These are phyloP conservation scores for Drosophila rhopaloa DNA, from an alignment of 1,140 invertebrate species.

Conservation along the genomic window DNA sequence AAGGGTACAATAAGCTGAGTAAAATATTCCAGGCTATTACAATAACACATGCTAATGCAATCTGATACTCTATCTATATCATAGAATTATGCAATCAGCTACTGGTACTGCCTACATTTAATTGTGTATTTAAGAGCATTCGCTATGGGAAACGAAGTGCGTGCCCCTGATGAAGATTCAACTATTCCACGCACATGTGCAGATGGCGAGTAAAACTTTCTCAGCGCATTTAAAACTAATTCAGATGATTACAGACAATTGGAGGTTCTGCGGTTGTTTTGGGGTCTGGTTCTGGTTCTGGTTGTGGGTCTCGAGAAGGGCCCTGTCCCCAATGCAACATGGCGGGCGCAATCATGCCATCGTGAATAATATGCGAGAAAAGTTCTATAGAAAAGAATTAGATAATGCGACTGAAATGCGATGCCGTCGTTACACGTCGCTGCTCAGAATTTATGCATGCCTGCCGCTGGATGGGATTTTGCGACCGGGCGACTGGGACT, in stretches of 20 bases:
- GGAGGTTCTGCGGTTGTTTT: constrained; percentile 21
- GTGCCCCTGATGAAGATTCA: constrained; percentile 37
- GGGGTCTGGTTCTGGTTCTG: constrained; percentile 1
- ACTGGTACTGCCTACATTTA: constrained; percentile 43
- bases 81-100: constrained; percentile 28
- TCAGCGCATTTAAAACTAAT: constrained; percentile 72
- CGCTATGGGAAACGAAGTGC: constrained; percentile 52
- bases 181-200: constrained; percentile 45
- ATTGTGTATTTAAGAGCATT: constrained; percentile 47
- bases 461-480: constrained; percentile 43
- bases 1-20: not conserved
- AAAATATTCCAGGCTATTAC: not conserved
- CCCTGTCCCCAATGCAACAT: constrained; percentile 36
- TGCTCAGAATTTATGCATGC: constrained; percentile 76
- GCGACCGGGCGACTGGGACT: not conserved
- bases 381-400: constrained; percentile 62
- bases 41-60: constrained; percentile 3
- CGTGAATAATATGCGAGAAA: constrained; percentile 51
- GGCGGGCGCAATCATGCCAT: constrained; percentile 54
- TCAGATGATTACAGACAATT: constrained; percentile 65
- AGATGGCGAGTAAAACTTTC: constrained; percentile 41
- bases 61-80: constrained; percentile 18
- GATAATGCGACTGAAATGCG: constrained; percentile 79
- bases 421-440: constrained; percentile 77
- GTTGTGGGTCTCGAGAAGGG: constrained; percentile 21